A percentile compares a stretch with the other conserved stretches of the same genome.
phyloP scores from a whole-genome alignment of 2,113 vertebrate species.

The Dolichotis patagonum region DNA sequence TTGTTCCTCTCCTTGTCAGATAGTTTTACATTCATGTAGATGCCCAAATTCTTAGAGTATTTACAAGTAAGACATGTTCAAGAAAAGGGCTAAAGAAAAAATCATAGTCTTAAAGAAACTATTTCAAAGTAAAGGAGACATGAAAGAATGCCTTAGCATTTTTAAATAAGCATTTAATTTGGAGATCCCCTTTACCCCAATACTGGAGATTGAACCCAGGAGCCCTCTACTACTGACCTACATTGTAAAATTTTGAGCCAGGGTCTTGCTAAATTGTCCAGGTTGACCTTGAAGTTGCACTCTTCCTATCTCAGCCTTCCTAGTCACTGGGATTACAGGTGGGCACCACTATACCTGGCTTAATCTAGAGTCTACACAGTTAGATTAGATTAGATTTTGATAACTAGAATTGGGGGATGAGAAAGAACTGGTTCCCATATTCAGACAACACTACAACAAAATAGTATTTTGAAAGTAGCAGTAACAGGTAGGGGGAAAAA shows the following conservation, averaged over 20 bases:
- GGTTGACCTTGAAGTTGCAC: not conserved
- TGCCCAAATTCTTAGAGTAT: slow-evolving; percentile 15
- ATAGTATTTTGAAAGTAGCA: not conserved
- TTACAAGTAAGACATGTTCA: slow-evolving; percentile 49
- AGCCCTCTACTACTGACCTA: not conserved
- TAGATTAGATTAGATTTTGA: not conserved
- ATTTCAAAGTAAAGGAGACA: slow-evolving; percentile 25
- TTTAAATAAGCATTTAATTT: not conserved
- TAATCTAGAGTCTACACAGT: not conserved
- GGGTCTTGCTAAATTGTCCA: not conserved
- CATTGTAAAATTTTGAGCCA: not conserved
- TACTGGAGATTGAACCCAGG: not conserved
- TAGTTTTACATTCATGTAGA: not conserved
- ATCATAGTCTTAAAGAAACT: slow-evolving; percentile 9
- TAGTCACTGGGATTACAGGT: not conserved
- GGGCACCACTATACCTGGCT: not conserved
- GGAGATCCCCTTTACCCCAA: not conserved
- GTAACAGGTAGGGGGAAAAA: not conserved
- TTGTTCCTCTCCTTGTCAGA: not conserved
- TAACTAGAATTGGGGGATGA: not conserved
- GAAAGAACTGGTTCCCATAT: no score
- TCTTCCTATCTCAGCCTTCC: not conserved
- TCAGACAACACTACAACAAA: not conserved
- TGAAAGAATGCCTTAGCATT: not conserved
- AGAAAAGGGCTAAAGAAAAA: not conserved